Base-by-base conservation (phyloP, 2,888 invertebrate species). In the Operophtera brumata region DNA sequence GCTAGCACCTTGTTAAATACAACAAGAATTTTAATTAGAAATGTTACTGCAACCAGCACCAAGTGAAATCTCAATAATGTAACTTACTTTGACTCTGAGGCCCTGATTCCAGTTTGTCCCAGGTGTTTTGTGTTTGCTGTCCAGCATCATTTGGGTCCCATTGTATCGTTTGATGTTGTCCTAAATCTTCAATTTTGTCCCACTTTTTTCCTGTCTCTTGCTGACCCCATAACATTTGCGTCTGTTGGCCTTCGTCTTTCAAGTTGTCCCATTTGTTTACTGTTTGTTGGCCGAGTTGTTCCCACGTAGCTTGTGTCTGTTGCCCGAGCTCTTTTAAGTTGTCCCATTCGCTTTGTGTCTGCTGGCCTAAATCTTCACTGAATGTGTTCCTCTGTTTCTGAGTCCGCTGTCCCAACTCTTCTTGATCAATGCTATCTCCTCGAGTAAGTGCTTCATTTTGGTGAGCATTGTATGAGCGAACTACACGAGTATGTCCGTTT, bases 401-500 rank as follows among this genome's bases (percentile, higher is more conserved):
- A 36, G 66, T 61, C 52, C 78, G 70, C 57, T 78, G 78, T 6
- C 69, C 66, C 1, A 53, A 65, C 42, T 47, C 47, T 63, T 62
- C 62, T 39, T 52, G 40, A n/a, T 11, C 39, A 35, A 42, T 11
- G 1, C 47, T 36, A 20, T 59, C 52, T 46, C 43, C 52, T 45
- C 45, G 25, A 32, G 49, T 57, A 41, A 54, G 57, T 8, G 30
- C 13, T n/a, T 52, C 34, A 26, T 37, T 35, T 47, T 69, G 69
- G 55, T 76, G 67, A 47, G 70, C 66, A 40, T 72, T 64, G 47
- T 75, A 73, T 49, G 89, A 87, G 49, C 89, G 78, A 40, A 75
- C 77, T 30, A 80, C 73, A 39, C 88, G 81, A 48, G 70, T 58
- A 56, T 84, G 78, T 8, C 81, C 78, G 43, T 76, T 62, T 57